Evolutionary conservation across 1,140 invertebrate genomes (phyloP), one percentile per base, ranked within the genome.

Genomic region (Arctopsyche grandis): DNA sequence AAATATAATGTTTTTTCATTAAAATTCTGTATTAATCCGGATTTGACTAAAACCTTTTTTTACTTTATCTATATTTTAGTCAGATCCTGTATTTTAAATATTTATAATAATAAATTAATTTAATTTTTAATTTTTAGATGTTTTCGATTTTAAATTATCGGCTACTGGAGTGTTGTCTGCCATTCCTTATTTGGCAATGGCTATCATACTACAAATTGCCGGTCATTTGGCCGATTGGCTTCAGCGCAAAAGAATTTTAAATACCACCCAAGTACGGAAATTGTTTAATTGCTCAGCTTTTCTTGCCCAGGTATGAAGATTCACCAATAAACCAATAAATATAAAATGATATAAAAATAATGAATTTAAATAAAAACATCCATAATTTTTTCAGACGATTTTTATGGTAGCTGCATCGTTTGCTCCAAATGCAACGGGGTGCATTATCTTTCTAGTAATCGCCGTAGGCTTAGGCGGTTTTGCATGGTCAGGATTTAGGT

Each of bases 381-480:
- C 29, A 12, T 77, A 60, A n/a, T n/a, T 77, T 79, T 79, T 81
- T 21, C 94, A 97, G 89, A 94, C 94, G 0, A 87, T 96, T 48
- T 97, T 97, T 85, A 96, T 97, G 94, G 89, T 94, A 9, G 87
- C 90, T 0, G 93, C 94, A 0, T 94, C 93, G 0, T 95, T 93
- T 83, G 86, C 93, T 0, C 86, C 90, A 52, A 91, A 91, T 16
- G 88, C 93, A 12, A 87, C 86, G 0, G 90, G 91, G 63, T 94
- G 93, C 38, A 90, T 97, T 12, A 87, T 91, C 0, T 96, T 91
- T 85, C 89, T 98, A 7, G 95, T 94, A 0, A 90, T 96, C 71
- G 95, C 96, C 16, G 94, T 97, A 9, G 96, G 96, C 0, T 88
- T 97, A 10, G 95, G 95, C 26, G 96, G 95, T 0, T 96, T 97